Percentiles rank a stretch among this genome's conserved stretches.
phyloP scores from a whole-genome alignment of 2,113 vertebrate genomes.

The Eolophus roseicapilla region DNA sequence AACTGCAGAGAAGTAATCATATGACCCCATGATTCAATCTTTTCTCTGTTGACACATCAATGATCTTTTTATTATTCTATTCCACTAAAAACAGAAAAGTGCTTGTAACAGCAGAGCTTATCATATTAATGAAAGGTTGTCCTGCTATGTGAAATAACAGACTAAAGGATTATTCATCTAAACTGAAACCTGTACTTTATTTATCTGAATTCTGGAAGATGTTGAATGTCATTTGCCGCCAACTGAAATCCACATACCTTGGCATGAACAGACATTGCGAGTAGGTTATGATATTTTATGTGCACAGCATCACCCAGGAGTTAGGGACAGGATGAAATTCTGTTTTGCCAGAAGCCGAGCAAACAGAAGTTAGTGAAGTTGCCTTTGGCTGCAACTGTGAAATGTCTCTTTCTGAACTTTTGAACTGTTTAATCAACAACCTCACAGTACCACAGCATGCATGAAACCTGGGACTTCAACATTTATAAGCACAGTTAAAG shows the following conservation, averaged over 20 bases:
- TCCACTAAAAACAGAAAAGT: constrained; percentile 13
- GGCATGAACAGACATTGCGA: not conserved
- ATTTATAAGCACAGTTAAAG: not conserved
- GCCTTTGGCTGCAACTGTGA: constrained; percentile 11
- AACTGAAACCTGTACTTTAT: constrained; percentile 14
- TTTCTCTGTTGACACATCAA: constrained; percentile 9
- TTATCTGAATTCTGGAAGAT: constrained; percentile 25
- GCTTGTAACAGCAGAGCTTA: constrained; percentile 30
- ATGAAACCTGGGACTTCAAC: not conserved
- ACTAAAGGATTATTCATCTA: constrained; percentile 3
- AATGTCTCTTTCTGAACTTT: constrained; percentile 33
- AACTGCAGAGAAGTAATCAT: not conserved
- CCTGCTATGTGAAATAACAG: constrained; percentile 34
- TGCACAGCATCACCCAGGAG: constrained; percentile 9
- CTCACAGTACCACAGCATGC: not conserved
- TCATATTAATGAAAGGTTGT: not conserved
- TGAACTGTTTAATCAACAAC: constrained; percentile 35
- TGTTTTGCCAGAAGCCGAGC: constrained; percentile 13
- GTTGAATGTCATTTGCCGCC: not conserved
- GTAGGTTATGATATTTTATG: not conserved
- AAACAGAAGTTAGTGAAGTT: constrained; percentile 38
- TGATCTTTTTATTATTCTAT: constrained; percentile 27
- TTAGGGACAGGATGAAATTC: constrained; percentile 14
- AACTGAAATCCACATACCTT: not conserved
- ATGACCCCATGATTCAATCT: not conserved